Percentiles rank a stretch among this genome's conserved stretches.
Conservation (phyloP, 2,888 invertebrate genomes). For the Drosophila greeni region DNA sequence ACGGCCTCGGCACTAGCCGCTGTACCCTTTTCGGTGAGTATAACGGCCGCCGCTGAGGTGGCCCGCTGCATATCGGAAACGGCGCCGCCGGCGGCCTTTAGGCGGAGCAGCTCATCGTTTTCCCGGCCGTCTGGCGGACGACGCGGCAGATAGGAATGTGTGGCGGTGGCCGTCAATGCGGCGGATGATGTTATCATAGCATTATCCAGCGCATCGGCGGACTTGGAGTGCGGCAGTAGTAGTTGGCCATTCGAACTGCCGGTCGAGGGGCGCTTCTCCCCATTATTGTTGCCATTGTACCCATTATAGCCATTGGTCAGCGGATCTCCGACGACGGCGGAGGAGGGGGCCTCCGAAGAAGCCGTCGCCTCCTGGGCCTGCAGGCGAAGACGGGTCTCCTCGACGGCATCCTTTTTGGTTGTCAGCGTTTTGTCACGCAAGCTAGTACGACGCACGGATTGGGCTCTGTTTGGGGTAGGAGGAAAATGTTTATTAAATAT, state of each 20-base stretch:
- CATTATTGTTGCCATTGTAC: constrained; percentile 44
- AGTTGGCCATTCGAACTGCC: constrained; percentile 66
- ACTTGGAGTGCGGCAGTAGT: constrained; percentile 68
- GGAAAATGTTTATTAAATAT: neutral
- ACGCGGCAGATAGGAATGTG: constrained; percentile 76
- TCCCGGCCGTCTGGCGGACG: constrained; percentile 90
- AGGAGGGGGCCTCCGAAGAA: constrained; percentile 55
- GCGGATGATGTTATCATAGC: constrained; percentile 49
- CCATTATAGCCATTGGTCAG: constrained; percentile 58
- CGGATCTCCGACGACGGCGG: constrained; percentile 33
- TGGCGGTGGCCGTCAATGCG: constrained; percentile 59
- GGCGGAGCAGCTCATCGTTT: constrained; percentile 81
- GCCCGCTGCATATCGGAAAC: constrained; percentile 65
- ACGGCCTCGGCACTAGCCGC: constrained; percentile 72
- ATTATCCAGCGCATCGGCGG: constrained; percentile 72
- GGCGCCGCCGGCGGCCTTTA: constrained; percentile 71
- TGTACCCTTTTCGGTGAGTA: constrained; percentile 80
- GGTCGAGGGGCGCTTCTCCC: constrained; percentile 63
- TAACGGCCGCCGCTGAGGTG: constrained; percentile 80
- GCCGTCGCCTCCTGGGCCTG: constrained; percentile 82
- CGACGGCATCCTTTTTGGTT: constrained; percentile 95
- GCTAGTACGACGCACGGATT: constrained; percentile 95
- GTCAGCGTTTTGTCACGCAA: constrained; percentile 95
- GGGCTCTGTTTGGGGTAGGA: constrained; percentile 82
- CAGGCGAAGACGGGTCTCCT: constrained; percentile 89